These are phyloP conservation scores for Lymantria dispar DNA, from an alignment of 2,888 invertebrate species.

Conservation along the genomic window DNA sequence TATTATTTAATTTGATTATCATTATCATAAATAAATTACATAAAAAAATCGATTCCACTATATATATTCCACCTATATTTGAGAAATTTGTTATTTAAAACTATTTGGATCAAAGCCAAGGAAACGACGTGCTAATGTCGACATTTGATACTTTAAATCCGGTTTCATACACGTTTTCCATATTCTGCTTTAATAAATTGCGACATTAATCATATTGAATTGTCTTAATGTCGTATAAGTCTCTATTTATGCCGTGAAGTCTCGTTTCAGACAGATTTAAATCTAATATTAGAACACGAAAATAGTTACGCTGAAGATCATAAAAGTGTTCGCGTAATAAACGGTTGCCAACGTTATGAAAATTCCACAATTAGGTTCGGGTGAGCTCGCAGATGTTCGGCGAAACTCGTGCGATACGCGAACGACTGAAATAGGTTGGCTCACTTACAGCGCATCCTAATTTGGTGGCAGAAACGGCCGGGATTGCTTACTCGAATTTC, in stretches of 20 bases:
- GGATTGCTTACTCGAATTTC: slow-evolving; percentile 63
- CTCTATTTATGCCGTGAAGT: neutral
- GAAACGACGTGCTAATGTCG: slow-evolving; percentile 50
- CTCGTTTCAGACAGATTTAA: slow-evolving; percentile 4
- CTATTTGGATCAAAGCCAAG: slow-evolving; percentile 61
- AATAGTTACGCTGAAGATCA: slow-evolving; percentile 25
- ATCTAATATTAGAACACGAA: slow-evolving; percentile 32
- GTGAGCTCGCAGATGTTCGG: slow-evolving; percentile 55
- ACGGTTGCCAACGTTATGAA: slow-evolving; percentile 47
- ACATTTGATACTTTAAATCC: slow-evolving; percentile 63
- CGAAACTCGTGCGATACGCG: slow-evolving; percentile 49
- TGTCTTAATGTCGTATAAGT: neutral
- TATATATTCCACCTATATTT: slow-evolving; percentile 56
- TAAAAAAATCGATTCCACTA: too few relatives aligned
- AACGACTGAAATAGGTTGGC: slow-evolving; percentile 73
- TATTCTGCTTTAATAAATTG: slow-evolving; percentile 3
- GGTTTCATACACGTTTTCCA: slow-evolving; percentile 20
- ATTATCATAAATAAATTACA: too few relatives aligned
- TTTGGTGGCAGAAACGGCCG: slow-evolving; percentile 76
- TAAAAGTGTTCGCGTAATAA: slow-evolving; percentile 45
- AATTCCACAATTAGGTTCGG: slow-evolving; percentile 67
- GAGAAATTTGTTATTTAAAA: slow-evolving; percentile 58
- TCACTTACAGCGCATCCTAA: slow-evolving; percentile 75
- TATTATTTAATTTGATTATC: too few relatives aligned
- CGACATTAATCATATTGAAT: neutral